phyloP scores from a whole-genome alignment of 2,797 vertebrate genomes.

The Poecilia gillii region DNA sequence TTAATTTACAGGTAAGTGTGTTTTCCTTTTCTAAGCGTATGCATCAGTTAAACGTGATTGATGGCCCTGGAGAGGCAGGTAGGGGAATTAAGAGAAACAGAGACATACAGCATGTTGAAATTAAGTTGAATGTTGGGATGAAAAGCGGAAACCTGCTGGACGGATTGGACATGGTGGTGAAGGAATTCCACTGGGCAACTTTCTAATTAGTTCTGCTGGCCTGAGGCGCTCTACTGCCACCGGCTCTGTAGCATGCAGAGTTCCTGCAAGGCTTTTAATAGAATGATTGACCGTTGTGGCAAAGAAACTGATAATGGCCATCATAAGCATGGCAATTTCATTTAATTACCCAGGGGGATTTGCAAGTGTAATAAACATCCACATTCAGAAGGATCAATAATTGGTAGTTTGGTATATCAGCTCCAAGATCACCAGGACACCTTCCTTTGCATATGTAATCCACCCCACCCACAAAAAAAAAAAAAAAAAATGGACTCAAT shows the following conservation, averaged over 20 bases:
- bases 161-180: slow-evolving; percentile 65
- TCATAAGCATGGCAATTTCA: slow-evolving; percentile 74
- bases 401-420: slow-evolving; percentile 73
- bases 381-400: slow-evolving; percentile 79
- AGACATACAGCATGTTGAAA: slow-evolving; percentile 70
- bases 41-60: slow-evolving; percentile 64
- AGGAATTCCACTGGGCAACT: slow-evolving; percentile 81
- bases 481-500: slow-evolving; percentile 11
- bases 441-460: slow-evolving; percentile 41
- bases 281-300: slow-evolving; percentile 80
- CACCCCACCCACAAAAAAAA: too few relatives aligned
- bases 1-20: slow-evolving; percentile 50
- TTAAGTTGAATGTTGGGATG: slow-evolving; percentile 73
- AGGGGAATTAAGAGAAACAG: slow-evolving; percentile 69
- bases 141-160: slow-evolving; percentile 54
- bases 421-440: slow-evolving; percentile 36
- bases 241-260: slow-evolving; percentile 71
- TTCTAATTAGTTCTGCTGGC: slow-evolving; percentile 84
- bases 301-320: slow-evolving; percentile 77
- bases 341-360: slow-evolving; percentile 82
- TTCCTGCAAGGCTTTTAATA: slow-evolving; percentile 74
- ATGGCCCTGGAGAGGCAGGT: slow-evolving; percentile 56
- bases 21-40: slow-evolving; percentile 62
- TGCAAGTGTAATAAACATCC: slow-evolving; percentile 78
- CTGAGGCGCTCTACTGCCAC: slow-evolving; percentile 73